Percentiles rank a stretch among this genome's conserved stretches.
phyloP scores from a whole-genome alignment of 1,140 invertebrate species.

The Sminthurinus signatus region DNA sequence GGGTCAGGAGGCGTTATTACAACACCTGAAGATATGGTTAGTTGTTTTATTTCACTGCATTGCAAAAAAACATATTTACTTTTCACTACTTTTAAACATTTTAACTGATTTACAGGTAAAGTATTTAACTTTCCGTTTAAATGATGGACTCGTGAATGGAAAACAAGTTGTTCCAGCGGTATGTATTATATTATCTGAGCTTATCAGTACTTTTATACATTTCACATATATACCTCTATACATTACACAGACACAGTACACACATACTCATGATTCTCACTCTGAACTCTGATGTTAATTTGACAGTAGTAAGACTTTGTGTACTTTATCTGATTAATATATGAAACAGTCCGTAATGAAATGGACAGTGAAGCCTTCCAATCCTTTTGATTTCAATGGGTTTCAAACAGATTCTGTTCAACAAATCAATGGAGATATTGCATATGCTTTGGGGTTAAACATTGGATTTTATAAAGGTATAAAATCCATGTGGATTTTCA shows the following conservation, averaged over 20 bases:
- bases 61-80: too few species aligned
- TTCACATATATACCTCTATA: too few species aligned
- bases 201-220: too few species aligned
- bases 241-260: too few species aligned
- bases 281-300: background rate
- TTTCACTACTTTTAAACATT: too few species aligned
- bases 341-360: background rate
- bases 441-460: background rate
- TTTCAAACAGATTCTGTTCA: background rate
- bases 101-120: too few species aligned
- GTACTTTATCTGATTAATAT: background rate
- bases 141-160: slow-evolving; percentile 14
- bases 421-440: background rate
- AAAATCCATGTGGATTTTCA: background rate
- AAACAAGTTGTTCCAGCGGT: slow-evolving; percentile 29
- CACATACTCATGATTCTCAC: background rate
- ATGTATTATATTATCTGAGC: background rate
- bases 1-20: slow-evolving; percentile 21
- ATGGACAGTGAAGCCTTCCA: background rate
- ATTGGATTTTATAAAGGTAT: background rate
- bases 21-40: slow-evolving; percentile 19
- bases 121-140: slow-evolving; percentile 25
- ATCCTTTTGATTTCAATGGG: background rate
- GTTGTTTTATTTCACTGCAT: too few species aligned
- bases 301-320: background rate